phyloP scores from a whole-genome alignment of 35 echinoderm and acorn worm genomes.

The Heliocidaris erythrogramma region DNA sequence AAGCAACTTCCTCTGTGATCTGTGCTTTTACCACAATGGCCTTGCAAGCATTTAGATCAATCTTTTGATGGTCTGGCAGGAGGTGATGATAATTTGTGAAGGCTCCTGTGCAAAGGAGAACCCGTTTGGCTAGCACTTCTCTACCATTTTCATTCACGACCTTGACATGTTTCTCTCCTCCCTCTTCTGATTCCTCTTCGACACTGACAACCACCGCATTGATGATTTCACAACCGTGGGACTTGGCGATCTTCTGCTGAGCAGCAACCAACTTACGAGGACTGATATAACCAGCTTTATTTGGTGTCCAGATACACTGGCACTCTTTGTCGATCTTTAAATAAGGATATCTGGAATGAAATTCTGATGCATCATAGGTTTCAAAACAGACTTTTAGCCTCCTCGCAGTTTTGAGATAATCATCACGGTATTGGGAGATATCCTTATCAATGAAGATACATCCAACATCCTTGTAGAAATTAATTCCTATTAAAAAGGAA shows the following conservation, averaged over 20 bases:
- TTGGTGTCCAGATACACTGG: conserved; percentile 14
- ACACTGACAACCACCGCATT: not conserved
- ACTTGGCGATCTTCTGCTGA: not conserved
- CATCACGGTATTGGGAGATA: not conserved
- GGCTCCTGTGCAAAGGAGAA: conserved; percentile 24
- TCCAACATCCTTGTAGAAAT: conserved; percentile 35
- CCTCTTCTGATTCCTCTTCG: not conserved
- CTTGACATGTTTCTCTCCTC: not conserved
- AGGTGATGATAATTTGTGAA: conserved; percentile 27
- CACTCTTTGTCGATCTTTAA: not conserved
- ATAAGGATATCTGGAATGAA: conserved; percentile 13
- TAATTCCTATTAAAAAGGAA: not conserved
- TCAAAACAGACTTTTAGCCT: not conserved
- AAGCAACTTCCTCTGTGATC: not conserved
- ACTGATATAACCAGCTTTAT: not conserved
- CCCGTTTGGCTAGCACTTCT: not conserved
- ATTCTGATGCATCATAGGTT: not conserved
- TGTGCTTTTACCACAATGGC: not conserved
- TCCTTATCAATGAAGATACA: not conserved
- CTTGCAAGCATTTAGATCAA: not conserved
- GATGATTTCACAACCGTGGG: not conserved
- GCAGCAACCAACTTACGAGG: conserved; percentile 41
- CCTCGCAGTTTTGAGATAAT: not conserved
- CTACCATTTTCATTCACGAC: not conserved
- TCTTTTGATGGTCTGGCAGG: not conserved